These are phyloP conservation scores for Clepsis dumicolana DNA, from an alignment of 2,888 invertebrate species.

Conservation along the genomic window DNA sequence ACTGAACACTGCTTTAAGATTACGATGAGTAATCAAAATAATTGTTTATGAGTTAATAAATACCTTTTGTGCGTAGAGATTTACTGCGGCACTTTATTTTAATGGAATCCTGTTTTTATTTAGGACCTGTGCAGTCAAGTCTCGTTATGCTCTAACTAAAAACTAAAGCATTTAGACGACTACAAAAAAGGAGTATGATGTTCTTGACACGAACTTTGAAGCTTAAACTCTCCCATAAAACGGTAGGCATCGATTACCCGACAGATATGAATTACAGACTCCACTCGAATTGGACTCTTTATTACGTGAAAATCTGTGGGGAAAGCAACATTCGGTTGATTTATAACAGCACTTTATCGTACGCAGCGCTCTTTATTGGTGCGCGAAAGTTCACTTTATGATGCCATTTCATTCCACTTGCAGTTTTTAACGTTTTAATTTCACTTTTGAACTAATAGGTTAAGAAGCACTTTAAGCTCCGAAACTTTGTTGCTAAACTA, in stretches of 20 bases:
- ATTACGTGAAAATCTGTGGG: constrained; percentile 67
- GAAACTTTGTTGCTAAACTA: background rate
- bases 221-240: constrained; percentile 36
- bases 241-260: constrained; percentile 49
- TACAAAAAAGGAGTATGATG: constrained; percentile 10
- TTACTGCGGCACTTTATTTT: constrained; percentile 23
- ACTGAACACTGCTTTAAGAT: constrained; percentile 37
- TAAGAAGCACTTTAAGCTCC: background rate
- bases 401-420: constrained; percentile 24
- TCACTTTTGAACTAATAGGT: background rate
- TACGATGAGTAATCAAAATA: constrained; percentile 36
- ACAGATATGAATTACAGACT: constrained; percentile 53
- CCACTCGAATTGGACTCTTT: constrained; percentile 56
- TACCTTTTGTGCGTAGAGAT: constrained; percentile 18
- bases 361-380: constrained; percentile 54
- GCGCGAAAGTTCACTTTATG: constrained; percentile 32
- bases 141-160: background rate
- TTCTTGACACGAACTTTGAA: constrained; percentile 10
- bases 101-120: constrained; percentile 4
- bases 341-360: constrained; percentile 64
- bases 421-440: constrained; percentile 22
- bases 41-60: constrained; percentile 34
- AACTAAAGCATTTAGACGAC: background rate
- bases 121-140: background rate
- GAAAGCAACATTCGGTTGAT: constrained; percentile 61